Evolutionary conservation across 2,113 vertebrate species (phyloP).

Genomic region (Paracanthobrama guichenoti): DNA sequence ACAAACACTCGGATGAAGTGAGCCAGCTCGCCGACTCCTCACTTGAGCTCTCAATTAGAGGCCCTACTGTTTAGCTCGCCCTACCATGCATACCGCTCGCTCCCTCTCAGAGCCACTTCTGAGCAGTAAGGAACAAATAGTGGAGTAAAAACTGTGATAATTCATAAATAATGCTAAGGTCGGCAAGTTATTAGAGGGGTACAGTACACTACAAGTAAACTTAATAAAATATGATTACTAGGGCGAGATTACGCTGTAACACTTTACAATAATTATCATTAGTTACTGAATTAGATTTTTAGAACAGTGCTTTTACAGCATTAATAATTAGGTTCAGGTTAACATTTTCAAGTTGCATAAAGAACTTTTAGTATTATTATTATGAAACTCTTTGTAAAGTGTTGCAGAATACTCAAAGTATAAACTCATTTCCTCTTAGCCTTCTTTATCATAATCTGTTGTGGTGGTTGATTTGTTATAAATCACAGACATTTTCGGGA

Average conservation of each 20-base stretch:
- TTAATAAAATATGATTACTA: not conserved
- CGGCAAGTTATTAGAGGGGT: not conserved
- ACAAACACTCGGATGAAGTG: constrained; percentile 75
- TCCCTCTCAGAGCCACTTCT: constrained; percentile 19
- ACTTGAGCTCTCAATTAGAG: constrained; percentile 79
- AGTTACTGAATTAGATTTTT: not conserved
- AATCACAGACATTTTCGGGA: not conserved
- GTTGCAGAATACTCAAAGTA: not conserved
- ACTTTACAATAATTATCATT: not conserved
- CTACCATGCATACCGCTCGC: constrained; percentile 23
- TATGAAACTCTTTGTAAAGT: no score
- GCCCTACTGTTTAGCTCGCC: constrained; percentile 53
- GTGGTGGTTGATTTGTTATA: constrained; percentile 35
- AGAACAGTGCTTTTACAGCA: not conserved
- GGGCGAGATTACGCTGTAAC: not conserved
- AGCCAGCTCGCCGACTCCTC: constrained; percentile 67
- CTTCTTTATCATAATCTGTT: constrained; percentile 37
- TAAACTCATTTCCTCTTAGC: not conserved
- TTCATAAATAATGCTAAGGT: not conserved
- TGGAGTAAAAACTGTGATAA: not conserved
- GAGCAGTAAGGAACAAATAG: constrained; percentile 2
- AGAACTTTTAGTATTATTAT: not conserved
- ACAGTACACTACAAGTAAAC: not conserved
- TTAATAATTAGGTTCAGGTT: not conserved
- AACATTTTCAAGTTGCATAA: not conserved